Percentiles rank a stretch among this genome's conserved stretches.
phyloP scores from a whole-genome alignment of 2,113 vertebrate species.

The Dasyurus viverrinus region DNA sequence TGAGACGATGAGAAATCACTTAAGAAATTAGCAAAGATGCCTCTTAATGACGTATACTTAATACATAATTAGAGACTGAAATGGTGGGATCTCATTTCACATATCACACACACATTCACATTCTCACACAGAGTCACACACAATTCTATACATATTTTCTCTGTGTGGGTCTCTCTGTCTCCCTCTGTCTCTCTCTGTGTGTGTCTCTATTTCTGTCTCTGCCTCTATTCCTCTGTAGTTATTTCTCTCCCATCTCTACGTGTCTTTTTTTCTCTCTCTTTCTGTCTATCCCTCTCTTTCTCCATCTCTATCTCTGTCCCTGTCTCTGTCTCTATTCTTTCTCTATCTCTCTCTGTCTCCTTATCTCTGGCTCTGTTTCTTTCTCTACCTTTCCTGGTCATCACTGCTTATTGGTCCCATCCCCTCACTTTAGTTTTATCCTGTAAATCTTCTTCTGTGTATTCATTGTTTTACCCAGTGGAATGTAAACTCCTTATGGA shows the following conservation, averaged over 20 bases:
- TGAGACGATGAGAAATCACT: not conserved
- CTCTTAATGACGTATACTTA: not conserved
- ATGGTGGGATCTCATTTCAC: not conserved
- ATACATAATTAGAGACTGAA: not conserved
- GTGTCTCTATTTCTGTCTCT: not conserved
- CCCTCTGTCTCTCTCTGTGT: not conserved
- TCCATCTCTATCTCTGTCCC: too few relatives aligned
- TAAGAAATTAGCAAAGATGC: not conserved
- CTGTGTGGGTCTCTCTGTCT: not conserved
- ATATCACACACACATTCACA: not conserved
- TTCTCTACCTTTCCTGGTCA: too few relatives aligned
- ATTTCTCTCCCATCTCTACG: not conserved
- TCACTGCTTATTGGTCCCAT: too few relatives aligned
- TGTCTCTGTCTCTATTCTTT: too few relatives aligned
- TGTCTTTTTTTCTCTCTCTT: not conserved
- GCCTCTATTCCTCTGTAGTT: too few relatives aligned
- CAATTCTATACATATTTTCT: not conserved
- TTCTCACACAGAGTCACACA: not conserved
- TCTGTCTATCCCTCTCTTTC: too few relatives aligned
- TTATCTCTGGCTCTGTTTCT: too few relatives aligned
- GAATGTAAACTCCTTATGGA: too few relatives aligned
- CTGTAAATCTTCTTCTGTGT: too few relatives aligned
- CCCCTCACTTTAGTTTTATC: too few relatives aligned
- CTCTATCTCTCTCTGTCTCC: too few relatives aligned
- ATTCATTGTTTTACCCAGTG: too few relatives aligned